Evolutionary conservation across 2,113 vertebrate genomes (phyloP).

Genomic region (Edolisoma coerulescens): DNA sequence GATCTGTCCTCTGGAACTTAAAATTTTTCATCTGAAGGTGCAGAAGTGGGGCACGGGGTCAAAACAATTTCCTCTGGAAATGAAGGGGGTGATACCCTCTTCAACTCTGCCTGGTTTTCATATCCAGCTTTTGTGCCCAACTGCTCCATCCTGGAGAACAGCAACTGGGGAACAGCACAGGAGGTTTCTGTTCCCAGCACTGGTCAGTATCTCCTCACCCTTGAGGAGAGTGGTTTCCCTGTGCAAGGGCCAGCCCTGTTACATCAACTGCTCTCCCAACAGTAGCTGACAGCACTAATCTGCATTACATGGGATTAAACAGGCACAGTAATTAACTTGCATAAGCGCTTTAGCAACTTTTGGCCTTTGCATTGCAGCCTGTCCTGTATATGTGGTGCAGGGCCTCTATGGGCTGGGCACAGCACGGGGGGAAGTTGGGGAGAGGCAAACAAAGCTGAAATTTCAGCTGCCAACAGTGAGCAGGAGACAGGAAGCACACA

Average conservation of each 20-base stretch:
- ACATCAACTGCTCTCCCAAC: background rate
- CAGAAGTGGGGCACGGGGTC: accelerated
- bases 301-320: constrained; percentile 57
- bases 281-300: constrained; percentile 52
- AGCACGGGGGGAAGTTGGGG: accelerated
- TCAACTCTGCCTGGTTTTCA: background rate
- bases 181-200: background rate
- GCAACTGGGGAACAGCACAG: background rate
- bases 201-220: background rate
- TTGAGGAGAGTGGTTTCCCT: background rate
- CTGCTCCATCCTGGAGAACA: background rate
- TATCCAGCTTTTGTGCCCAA: background rate
- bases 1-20: background rate
- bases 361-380: background rate
- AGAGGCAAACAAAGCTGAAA: background rate
- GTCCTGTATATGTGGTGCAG: background rate
- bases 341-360: constrained; percentile 61
- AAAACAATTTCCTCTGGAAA: background rate
- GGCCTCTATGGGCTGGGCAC: background rate
- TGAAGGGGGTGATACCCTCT: background rate
- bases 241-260: background rate
- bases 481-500: background rate
- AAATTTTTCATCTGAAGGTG: background rate
- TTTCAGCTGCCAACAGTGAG: background rate
- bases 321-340: constrained; percentile 53